Base-by-base conservation (phyloP, 2,113 vertebrate species). In the Centrocercus urophasianus region DNA sequence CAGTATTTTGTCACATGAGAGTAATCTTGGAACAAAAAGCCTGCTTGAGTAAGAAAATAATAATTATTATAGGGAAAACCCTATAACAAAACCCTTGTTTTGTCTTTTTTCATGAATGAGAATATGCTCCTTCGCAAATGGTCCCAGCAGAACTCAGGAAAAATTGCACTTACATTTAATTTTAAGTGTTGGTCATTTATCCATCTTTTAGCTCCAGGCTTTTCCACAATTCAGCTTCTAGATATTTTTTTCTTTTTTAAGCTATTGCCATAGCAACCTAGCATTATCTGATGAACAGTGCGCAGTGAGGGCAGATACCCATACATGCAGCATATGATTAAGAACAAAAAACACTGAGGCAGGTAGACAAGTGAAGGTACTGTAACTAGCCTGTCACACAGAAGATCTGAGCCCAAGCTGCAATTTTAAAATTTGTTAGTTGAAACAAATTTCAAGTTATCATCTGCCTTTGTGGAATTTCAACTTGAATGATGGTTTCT, bases 251-350 rank as follows among this genome's bases (percentile, higher is more conserved):
- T 42, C 40, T 61, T 92, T 94, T 90, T 95, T 43, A 88, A 88
- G 47, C 83, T 48, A 59, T 96, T 66, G 47, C 95, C 95, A 95
- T 94, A 90, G 96, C 90, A 97, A 96, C 96, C 83, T 16, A 6
- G 34, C 54, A 24, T 89, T 95, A 88, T 85, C 84, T 83, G 84
- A 76, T 86, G 52, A 92, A 27, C 19, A 56, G 72, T 5, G 6
- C 42, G 45, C 64, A 57, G 42, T 74, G 38, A 93, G 91, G 86
- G 84, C 78, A 89, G 59, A 85, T 83, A 64, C 11, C 60, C 50
- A 40, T 73, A 79, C 50, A 19, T 14, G 22, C 42, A 80, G 74
- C 64, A 63, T 34, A 48, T 80, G 81, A 74, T 83, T 61, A 83
- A 76, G 89, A 75, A 47, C 10, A 81, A 82, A 90, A 80, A 65